Percentiles rank a stretch among this genome's conserved stretches.
These are phyloP conservation scores for Lacerta viridis DNA, from an alignment of 2,797 vertebrate genomes.

Conservation along the genomic window DNA sequence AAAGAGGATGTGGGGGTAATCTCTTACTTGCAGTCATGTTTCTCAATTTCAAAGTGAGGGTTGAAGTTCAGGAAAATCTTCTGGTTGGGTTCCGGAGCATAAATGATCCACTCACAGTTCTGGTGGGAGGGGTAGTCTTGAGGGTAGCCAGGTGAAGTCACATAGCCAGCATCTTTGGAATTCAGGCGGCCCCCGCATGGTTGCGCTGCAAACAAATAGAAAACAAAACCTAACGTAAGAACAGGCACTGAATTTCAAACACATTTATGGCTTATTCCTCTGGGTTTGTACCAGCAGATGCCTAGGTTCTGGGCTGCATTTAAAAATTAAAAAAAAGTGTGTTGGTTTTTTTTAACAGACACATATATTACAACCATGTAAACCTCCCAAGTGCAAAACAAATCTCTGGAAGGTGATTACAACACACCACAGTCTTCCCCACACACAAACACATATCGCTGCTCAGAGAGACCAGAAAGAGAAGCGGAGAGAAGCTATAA, in stretches of 20 bases:
- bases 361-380: slow-evolving; percentile 34
- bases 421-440: slow-evolving; percentile 52
- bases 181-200: slow-evolving; percentile 90
- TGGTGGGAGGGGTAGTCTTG: slow-evolving; percentile 97
- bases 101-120: slow-evolving; percentile 97
- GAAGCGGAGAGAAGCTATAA: slow-evolving; percentile 58
- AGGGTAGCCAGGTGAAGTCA: slow-evolving; percentile 98
- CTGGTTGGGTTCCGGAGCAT: slow-evolving; percentile 91
- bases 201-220: slow-evolving; percentile 78
- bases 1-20: background rate
- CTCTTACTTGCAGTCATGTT: slow-evolving; percentile 97
- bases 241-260: slow-evolving; percentile 61
- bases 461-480: slow-evolving; percentile 68
- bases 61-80: slow-evolving; percentile 99
- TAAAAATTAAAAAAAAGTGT: slow-evolving; percentile 46
- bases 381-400: slow-evolving; percentile 46
- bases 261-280: background rate
- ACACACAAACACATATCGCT: slow-evolving; percentile 54
- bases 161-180: slow-evolving; percentile 94
- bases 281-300: slow-evolving; percentile 5
- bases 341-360: slow-evolving; percentile 20
- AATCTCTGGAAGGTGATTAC: slow-evolving; percentile 71
- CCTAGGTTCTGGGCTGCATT: slow-evolving; percentile 4
- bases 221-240: slow-evolving; percentile 61
- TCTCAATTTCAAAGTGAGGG: slow-evolving; percentile 98